Conservation (phyloP, 2,113 vertebrate genomes). For the Zosterops japonicus region DNA sequence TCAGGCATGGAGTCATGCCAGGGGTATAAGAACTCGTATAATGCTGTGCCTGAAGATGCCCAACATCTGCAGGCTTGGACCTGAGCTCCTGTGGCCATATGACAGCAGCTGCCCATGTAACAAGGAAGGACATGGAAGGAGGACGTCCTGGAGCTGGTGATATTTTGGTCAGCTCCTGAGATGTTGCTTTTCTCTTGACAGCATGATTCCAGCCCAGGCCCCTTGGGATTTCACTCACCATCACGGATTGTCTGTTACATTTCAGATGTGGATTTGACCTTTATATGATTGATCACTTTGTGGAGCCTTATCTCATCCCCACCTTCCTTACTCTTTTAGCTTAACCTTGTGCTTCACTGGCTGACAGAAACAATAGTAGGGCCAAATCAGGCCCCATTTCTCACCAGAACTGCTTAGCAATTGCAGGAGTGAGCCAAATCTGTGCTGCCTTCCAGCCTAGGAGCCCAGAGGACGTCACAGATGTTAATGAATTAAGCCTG, state of each 20-base stretch:
- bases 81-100: background rate
- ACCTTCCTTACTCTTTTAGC: background rate
- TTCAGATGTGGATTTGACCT: conserved; percentile 11
- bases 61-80: background rate
- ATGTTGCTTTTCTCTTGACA: background rate
- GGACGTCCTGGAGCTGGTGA: background rate
- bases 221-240: background rate
- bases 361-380: background rate
- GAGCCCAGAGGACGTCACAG: background rate
- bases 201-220: background rate
- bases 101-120: background rate
- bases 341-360: background rate
- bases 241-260: background rate
- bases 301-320: background rate
- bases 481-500: conserved; percentile 53
- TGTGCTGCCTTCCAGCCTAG: conserved; percentile 1
- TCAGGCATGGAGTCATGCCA: background rate
- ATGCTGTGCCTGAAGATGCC: accelerated
- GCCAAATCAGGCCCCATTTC: background rate
- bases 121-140: background rate
- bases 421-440: background rate
- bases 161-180: background rate
- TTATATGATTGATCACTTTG: background rate
- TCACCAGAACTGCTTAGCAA: background rate
- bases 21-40: background rate